Conservation (phyloP, 2,797 vertebrate species). For the Pseudochaenichthys georgianus region DNA sequence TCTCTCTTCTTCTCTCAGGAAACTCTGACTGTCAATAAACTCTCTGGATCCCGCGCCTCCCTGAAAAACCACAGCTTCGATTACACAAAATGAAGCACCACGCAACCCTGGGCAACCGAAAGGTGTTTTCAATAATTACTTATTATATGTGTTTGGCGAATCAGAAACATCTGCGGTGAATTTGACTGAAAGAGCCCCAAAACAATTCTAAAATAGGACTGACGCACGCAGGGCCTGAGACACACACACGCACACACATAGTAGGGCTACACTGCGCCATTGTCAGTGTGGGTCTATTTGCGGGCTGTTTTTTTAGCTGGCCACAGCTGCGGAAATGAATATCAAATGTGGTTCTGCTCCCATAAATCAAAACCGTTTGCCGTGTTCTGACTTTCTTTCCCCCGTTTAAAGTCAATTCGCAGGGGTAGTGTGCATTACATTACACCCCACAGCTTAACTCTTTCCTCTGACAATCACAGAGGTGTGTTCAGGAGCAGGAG, state of each 20-base stretch:
- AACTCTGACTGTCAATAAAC: conserved; percentile 75
- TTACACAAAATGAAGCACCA: conserved; percentile 77
- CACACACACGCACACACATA: conserved; percentile 57
- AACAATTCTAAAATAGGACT: conserved; percentile 84
- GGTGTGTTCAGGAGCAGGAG: conserved; percentile 47
- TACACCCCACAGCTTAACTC: conserved; percentile 64
- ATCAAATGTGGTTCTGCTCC: conserved; percentile 83
- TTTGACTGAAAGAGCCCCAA: conserved; percentile 78
- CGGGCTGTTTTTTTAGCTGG: conserved; percentile 83
- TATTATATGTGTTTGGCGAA: conserved; percentile 80
- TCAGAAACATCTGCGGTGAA: conserved; percentile 80
- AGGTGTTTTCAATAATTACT: conserved; percentile 87
- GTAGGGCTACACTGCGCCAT: conserved; percentile 73
- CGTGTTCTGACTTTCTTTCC: conserved; percentile 76
- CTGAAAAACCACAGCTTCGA: conserved; percentile 71
- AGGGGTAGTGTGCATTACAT: conserved; percentile 73
- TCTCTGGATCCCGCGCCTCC: conserved; percentile 66
- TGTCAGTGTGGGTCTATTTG: conserved; percentile 80
- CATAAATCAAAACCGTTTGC: conserved; percentile 85
- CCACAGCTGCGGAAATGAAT: conserved; percentile 85
- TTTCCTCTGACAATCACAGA: conserved; percentile 65
- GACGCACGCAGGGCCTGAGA: conserved; percentile 75
- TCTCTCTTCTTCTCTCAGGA: conserved; percentile 69
- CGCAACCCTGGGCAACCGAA: conserved; percentile 77
- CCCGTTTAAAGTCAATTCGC: conserved; percentile 74